Evolutionary conservation across 2,888 invertebrate genomes (phyloP), one percentile per base, ranked within the genome.

Genomic region (Tuberolachnus salignus): DNA sequence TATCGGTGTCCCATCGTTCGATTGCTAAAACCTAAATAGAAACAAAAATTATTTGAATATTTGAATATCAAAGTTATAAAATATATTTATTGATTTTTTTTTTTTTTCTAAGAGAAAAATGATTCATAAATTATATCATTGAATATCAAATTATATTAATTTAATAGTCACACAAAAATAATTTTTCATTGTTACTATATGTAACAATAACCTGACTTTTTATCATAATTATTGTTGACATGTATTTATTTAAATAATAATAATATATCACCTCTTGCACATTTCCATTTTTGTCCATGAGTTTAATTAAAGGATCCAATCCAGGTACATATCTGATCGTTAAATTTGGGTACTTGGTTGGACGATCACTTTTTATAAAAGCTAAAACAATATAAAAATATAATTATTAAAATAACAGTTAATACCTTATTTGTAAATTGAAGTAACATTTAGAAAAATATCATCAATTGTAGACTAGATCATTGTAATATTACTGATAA

Each of bases 1-100:
- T 94, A 86, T 99, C 98, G 0, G 98, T 98, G 86, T 98, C 95
- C 98, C 98, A 98, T 85, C 97, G 97, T 83, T 97, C 96, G 84
- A 99, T 97, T 72, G 97, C 97, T 44, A 98, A 90, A 26, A 93
- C 91, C 85, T 85, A 82, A 73, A 84, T 82, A 34, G 6, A n/a
- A 63, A 51, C n/a, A 26, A 26, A 51, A n/a, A 67, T 67, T 51
- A n/a, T 70, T n/a, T n/a, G n/a, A 19, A 63, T 44, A 44, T 21
- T 64, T 8, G 13, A 34, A 34, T 59, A 26, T 21, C 21, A n/a
- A 8, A 21, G 59, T 34, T 61, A 16, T 16, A 23, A 4, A 34
- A 34, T 2, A 11, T 64, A 16, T 53, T 9, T 53, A 53, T 19
- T 53, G n/a, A 53, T 53, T 53, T 53, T 44, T 19, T 44, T 23